Evolutionary conservation across 2,113 vertebrate genomes (phyloP).

Genomic region (Ciconia maguari): DNA sequence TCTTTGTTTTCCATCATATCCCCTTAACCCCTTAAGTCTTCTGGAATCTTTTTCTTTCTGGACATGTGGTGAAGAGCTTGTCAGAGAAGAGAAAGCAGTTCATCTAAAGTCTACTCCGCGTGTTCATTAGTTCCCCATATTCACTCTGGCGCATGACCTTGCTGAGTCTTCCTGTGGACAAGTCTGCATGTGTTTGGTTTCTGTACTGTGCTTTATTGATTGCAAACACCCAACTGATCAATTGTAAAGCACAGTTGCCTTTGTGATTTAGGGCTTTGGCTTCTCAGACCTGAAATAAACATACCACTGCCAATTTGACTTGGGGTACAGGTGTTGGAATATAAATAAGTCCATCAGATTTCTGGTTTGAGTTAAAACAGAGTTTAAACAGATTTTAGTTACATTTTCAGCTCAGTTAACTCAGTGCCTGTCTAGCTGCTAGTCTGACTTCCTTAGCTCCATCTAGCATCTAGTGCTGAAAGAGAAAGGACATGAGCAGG

Average conservation of each 20-base stretch:
- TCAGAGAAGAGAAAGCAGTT: neutral
- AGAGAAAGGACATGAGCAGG: neutral
- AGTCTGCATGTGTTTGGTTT: neutral
- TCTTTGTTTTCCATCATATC: slow-evolving; percentile 32
- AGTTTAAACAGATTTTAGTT: neutral
- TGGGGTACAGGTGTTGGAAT: neutral
- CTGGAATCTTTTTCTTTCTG: neutral
- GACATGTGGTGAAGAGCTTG: neutral
- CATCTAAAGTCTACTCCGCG: neutral
- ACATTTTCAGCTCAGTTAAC: neutral
- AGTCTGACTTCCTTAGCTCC: neutral
- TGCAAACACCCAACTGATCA: neutral
- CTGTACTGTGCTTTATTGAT: neutral
- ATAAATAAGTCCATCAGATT: neutral
- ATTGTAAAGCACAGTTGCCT: neutral
- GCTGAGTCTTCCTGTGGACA: neutral
- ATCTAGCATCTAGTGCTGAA: neutral
- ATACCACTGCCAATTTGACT: neutral
- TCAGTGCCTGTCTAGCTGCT: neutral
- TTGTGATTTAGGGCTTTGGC: neutral
- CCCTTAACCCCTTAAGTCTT: neutral
- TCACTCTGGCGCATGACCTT: neutral
- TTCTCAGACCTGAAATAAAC: slow-evolving; percentile 18
- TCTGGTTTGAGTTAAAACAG: neutral
- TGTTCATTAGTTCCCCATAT: neutral